These are phyloP conservation scores for Gastracanthus pulcherrimus DNA, from an alignment of 2,888 invertebrate species.

Conservation along the genomic window DNA sequence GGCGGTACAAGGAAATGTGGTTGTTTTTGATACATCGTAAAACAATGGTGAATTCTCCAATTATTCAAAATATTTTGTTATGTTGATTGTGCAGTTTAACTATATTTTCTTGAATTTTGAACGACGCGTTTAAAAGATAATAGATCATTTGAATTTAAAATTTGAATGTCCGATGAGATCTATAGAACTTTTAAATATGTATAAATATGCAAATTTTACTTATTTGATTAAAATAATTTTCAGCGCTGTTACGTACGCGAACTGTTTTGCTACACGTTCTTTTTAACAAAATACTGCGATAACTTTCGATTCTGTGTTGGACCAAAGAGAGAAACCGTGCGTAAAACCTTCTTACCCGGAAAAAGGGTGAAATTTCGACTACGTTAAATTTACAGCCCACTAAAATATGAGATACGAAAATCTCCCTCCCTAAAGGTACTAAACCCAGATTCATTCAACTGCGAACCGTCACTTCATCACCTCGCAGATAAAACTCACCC, in stretches of 20 bases:
- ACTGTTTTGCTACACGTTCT: not conserved
- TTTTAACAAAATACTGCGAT: not conserved
- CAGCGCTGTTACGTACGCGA: not conserved
- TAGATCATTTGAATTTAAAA: too few relatives aligned
- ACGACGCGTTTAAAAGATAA: too few relatives aligned
- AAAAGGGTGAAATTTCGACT: not conserved
- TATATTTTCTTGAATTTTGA: too few relatives aligned
- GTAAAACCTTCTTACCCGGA: not conserved
- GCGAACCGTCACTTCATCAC: not conserved
- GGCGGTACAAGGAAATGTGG: too few relatives aligned
- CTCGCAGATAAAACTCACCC: not conserved
- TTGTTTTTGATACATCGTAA: too few relatives aligned
- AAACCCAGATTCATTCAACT: slow-evolving; percentile 1
- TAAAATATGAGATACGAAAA: slow-evolving; percentile 10
- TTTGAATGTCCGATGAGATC: too few relatives aligned
- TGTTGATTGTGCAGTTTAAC: too few relatives aligned
- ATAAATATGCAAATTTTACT: too few relatives aligned
- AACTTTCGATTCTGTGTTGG: not conserved
- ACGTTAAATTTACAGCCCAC: not conserved
- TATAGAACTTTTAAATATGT: too few relatives aligned
- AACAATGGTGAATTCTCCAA: too few relatives aligned
- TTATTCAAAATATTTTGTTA: too few relatives aligned
- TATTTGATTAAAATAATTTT: not conserved
- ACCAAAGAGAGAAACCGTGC: not conserved
- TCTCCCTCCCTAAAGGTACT: not conserved